Evolutionary conservation across 2,113 vertebrate genomes (phyloP).

Genomic region (Strigops habroptila): DNA sequence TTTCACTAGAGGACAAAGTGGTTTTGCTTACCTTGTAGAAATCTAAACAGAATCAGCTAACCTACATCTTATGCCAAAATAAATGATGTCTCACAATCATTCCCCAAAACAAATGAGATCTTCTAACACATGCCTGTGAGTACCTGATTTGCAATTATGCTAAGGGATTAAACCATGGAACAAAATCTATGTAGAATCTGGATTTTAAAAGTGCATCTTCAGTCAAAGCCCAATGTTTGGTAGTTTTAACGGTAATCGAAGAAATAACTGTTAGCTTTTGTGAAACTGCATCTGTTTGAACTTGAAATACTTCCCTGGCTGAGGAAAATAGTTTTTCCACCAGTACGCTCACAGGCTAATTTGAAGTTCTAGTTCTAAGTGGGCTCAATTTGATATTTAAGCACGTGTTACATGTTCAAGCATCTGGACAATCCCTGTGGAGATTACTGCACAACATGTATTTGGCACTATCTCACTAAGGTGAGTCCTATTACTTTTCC

Average conservation of each 20-base stretch:
- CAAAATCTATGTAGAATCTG: not conserved
- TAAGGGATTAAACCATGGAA: not conserved
- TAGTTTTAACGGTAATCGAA: not conserved
- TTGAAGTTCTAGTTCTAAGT: not conserved
- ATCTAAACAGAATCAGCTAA: not conserved
- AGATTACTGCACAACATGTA: not conserved
- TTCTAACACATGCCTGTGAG: not conserved
- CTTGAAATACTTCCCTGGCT: not conserved
- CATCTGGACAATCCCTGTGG: not conserved
- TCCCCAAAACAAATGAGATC: not conserved
- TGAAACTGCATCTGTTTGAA: not conserved
- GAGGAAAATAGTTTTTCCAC: not conserved
- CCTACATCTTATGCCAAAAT: not conserved
- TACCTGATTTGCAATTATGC: not conserved
- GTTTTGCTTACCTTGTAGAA: not conserved
- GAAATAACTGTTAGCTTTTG: not conserved
- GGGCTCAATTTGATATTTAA: not conserved
- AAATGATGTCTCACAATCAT: not conserved
- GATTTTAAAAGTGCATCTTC: not conserved
- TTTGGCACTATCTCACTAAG: not conserved
- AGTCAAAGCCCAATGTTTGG: not conserved
- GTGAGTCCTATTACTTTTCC: not conserved
- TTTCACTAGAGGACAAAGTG: not conserved
- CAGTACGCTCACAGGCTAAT: not conserved
- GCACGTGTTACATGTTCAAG: not conserved